Evolutionary conservation across 2,113 vertebrate species (phyloP).

Genomic region (Stigmatopora nigra): DNA sequence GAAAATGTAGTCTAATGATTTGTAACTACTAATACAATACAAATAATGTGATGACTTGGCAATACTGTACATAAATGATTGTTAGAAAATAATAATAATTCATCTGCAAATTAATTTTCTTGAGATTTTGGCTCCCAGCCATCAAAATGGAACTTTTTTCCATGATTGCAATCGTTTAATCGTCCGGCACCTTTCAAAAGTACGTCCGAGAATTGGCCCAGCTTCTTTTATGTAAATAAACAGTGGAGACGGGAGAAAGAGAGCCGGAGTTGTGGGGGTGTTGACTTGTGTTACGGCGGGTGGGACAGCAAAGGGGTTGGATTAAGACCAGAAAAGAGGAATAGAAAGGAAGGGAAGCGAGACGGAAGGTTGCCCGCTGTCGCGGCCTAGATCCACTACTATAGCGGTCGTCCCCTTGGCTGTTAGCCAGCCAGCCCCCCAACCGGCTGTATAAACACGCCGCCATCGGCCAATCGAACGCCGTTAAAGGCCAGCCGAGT

Average conservation of each 20-base stretch:
- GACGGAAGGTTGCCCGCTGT: background rate
- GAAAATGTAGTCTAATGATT: too few species aligned
- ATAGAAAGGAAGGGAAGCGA: slow-evolving; percentile 1
- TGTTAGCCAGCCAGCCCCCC: slow-evolving; percentile 38
- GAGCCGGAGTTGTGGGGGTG: slow-evolving; percentile 43
- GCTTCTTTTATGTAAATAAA: slow-evolving; percentile 51
- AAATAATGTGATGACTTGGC: too few species aligned
- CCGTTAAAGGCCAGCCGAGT: slow-evolving; percentile 29
- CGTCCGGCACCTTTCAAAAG: slow-evolving; percentile 41
- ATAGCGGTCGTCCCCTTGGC: slow-evolving; percentile 55
- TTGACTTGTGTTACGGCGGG: slow-evolving; percentile 44
- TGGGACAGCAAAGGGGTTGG: slow-evolving; percentile 26
- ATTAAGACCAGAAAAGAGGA: slow-evolving; percentile 8
- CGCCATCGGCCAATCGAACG: slow-evolving; percentile 35
- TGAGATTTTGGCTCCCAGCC: background rate
- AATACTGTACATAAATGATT: background rate
- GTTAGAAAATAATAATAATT: too few species aligned
- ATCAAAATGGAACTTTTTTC: too few species aligned
- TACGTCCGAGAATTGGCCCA: slow-evolving; percentile 30
- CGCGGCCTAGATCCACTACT: slow-evolving; percentile 35
- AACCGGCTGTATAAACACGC: slow-evolving; percentile 53
- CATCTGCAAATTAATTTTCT: too few species aligned
- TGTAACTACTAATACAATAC: too few species aligned
- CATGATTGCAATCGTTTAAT: too few species aligned
- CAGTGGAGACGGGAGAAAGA: slow-evolving; percentile 36